phyloP scores from a whole-genome alignment of 2,113 vertebrate genomes.

The Pituophis catenifer region DNA sequence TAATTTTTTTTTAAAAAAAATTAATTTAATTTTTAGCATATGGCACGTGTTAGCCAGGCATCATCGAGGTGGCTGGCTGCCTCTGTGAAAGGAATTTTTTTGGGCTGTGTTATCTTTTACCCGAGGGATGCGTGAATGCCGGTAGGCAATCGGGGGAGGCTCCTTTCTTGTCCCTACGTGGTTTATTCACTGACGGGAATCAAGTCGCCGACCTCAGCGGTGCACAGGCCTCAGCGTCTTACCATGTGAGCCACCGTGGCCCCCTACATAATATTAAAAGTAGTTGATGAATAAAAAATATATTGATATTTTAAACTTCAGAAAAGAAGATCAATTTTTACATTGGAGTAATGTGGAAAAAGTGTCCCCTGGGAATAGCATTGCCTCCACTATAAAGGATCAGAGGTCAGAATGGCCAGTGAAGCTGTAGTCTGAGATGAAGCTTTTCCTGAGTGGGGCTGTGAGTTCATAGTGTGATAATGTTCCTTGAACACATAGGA shows the following conservation, averaged over 20 bases:
- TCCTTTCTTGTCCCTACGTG: no score
- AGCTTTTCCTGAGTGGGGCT: background rate
- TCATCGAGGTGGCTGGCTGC: no score
- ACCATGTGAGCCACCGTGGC: no score
- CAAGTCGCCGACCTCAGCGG: no score
- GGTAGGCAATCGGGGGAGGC: no score
- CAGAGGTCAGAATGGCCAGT: background rate
- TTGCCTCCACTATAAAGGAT: background rate
- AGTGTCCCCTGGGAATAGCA: background rate
- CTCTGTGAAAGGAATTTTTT: no score
- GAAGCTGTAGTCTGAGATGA: background rate
- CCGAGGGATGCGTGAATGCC: no score
- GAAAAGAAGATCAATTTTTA: background rate
- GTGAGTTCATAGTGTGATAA: background rate
- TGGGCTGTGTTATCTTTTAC: no score
- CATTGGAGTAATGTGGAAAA: background rate
- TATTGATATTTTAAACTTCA: background rate
- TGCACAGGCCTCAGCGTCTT: no score
- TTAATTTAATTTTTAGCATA: no score
- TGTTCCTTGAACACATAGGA: background rate
- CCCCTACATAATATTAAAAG: background rate
- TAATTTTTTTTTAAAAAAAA: background rate
- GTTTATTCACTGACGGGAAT: no score
- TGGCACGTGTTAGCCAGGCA: no score
- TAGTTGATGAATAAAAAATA: background rate